Evolutionary conservation across 2,888 invertebrate species (phyloP).

Genomic region (Polia nebulosa): DNA sequence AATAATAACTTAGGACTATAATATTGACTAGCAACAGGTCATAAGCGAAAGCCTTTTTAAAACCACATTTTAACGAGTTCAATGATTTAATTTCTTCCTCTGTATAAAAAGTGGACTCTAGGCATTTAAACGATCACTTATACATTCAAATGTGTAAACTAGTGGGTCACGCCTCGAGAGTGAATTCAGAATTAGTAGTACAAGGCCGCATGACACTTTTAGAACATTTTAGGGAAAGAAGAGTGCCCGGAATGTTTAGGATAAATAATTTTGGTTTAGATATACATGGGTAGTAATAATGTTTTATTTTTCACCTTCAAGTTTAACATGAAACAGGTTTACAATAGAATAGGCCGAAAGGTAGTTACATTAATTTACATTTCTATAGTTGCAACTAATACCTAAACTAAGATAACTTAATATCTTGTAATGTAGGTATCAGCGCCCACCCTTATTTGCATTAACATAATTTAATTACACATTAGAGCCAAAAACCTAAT

Average conservation of each 20-base stretch:
- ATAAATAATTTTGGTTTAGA: slow-evolving; percentile 2
- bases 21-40: background rate
- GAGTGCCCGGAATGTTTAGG: slow-evolving; percentile 11
- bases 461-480: too few species aligned
- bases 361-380: too few species aligned
- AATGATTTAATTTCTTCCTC: slow-evolving; percentile 49
- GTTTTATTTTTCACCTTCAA: too few species aligned
- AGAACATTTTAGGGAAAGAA: slow-evolving; percentile 25
- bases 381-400: too few species aligned
- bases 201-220: slow-evolving; percentile 54
- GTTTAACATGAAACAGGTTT: too few species aligned
- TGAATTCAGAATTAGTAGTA: slow-evolving; percentile 50
- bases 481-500: too few species aligned
- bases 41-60: slow-evolving; percentile 39
- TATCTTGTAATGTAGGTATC: too few species aligned
- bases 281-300: background rate
- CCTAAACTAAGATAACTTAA: too few species aligned
- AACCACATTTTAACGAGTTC: slow-evolving; percentile 23
- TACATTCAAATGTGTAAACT: slow-evolving; percentile 41
- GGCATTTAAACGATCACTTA: slow-evolving; percentile 50
- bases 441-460: too few species aligned
- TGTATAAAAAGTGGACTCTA: slow-evolving; percentile 34
- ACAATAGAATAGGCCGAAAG: too few species aligned
- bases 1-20: background rate
- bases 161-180: slow-evolving; percentile 30